Evolutionary conservation across 1,140 invertebrate genomes (phyloP).

Genomic region (Calosoma granatense): DNA sequence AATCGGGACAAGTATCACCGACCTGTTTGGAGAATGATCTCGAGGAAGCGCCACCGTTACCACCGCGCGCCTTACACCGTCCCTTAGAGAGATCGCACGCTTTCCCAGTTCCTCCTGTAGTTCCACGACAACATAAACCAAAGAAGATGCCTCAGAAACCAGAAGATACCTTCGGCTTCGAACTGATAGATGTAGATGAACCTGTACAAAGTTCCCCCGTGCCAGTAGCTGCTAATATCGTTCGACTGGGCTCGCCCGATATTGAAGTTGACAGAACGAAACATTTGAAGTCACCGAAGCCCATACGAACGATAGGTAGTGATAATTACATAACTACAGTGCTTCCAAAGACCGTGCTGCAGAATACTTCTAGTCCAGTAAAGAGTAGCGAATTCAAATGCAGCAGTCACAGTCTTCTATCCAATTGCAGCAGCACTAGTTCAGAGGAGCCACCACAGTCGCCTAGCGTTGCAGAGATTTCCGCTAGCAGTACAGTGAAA

Average conservation of each 20-base stretch:
- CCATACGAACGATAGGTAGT: conserved; percentile 50
- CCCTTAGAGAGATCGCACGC: conserved; percentile 52
- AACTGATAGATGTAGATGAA: conserved; percentile 68
- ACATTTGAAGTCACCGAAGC: conserved; percentile 40
- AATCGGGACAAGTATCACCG: conserved; percentile 24
- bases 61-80: conserved; percentile 42
- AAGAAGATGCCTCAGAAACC: conserved; percentile 43
- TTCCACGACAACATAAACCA: conserved; percentile 47
- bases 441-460: conserved; percentile 21
- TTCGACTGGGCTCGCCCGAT: conserved; percentile 11
- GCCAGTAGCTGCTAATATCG: neutral
- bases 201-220: conserved; percentile 8
- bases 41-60: conserved; percentile 40
- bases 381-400: conserved; percentile 23
- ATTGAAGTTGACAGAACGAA: conserved; percentile 24
- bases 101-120: conserved; percentile 35
- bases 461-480: conserved; percentile 13
- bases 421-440: conserved; percentile 22
- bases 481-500: conserved; percentile 35
- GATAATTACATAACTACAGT: conserved; percentile 56
- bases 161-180: conserved; percentile 66
- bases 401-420: conserved; percentile 29
- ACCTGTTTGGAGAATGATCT: conserved; percentile 38
- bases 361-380: conserved; percentile 32
- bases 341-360: conserved; percentile 40